Conservation (phyloP, 2,113 vertebrate species). For the Aythya baeri region DNA sequence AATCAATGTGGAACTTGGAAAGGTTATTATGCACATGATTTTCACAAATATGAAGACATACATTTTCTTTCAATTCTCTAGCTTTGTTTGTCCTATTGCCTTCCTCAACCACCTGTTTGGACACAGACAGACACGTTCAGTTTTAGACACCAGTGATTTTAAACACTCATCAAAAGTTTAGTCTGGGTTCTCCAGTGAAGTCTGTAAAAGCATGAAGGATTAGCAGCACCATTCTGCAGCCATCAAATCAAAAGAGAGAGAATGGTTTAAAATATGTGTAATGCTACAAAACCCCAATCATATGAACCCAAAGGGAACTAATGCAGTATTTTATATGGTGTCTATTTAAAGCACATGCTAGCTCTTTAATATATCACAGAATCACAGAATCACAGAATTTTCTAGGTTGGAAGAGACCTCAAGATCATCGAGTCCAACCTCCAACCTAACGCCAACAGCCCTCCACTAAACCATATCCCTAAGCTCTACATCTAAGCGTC, state of each 20-base stretch:
- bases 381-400: too few relatives aligned
- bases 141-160: neutral
- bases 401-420: too few relatives aligned
- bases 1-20: neutral
- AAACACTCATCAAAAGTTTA: neutral
- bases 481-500: too few relatives aligned
- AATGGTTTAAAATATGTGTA: neutral
- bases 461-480: too few relatives aligned
- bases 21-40: neutral
- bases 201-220: neutral
- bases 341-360: neutral
- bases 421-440: too few relatives aligned
- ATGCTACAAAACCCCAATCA: neutral
- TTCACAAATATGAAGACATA: neutral
- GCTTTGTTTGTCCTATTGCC: neutral
- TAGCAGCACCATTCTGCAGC: neutral
- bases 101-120: neutral
- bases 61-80: neutral
- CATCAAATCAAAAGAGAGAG: neutral
- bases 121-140: neutral
- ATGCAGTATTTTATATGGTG: neutral
- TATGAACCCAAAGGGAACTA: neutral
- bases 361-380: neutral
- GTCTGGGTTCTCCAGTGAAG: neutral
- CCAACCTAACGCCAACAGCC: too few relatives aligned